Conservation (phyloP, 1,140 invertebrate genomes). For the Philotrypesis tridentata region DNA sequence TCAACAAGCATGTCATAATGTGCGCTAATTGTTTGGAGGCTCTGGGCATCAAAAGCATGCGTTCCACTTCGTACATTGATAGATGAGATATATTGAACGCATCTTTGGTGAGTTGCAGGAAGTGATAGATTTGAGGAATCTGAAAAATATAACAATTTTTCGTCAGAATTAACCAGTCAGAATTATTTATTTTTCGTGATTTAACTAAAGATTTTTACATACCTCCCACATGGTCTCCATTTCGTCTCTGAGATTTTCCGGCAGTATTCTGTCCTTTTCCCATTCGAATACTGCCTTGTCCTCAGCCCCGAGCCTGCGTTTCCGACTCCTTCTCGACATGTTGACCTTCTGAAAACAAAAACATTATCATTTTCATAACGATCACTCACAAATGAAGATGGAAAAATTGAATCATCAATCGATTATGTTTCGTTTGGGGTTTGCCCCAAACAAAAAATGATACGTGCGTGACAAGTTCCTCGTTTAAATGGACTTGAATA, state of each 20-base stretch:
- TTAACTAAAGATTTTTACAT: constrained; percentile 35
- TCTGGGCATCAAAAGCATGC: constrained; percentile 76
- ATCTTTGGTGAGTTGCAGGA: constrained; percentile 75
- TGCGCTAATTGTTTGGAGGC: constrained; percentile 75
- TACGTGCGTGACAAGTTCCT: too few relatives aligned
- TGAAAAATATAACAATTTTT: constrained; percentile 43
- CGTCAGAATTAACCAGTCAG: neutral
- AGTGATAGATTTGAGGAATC: constrained; percentile 76
- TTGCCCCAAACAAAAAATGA: neutral
- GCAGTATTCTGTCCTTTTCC: constrained; percentile 63
- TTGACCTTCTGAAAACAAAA: constrained; percentile 48
- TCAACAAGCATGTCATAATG: constrained; percentile 77
- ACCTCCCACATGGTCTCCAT: constrained; percentile 70
- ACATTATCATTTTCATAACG: neutral
- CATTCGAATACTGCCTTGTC: constrained; percentile 54
- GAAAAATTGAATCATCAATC: too few relatives aligned
- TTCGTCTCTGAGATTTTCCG: constrained; percentile 58
- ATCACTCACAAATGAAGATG: too few relatives aligned
- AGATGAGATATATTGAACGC: constrained; percentile 71
- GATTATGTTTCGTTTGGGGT: too few relatives aligned
- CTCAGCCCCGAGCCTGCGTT: constrained; percentile 57
- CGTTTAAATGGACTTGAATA: neutral
- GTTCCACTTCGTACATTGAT: constrained; percentile 78
- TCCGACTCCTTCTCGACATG: constrained; percentile 58
- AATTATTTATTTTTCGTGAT: neutral